These are phyloP conservation scores for Python bivittatus DNA, from an alignment of 2,113 vertebrate species.

Conservation along the genomic window DNA sequence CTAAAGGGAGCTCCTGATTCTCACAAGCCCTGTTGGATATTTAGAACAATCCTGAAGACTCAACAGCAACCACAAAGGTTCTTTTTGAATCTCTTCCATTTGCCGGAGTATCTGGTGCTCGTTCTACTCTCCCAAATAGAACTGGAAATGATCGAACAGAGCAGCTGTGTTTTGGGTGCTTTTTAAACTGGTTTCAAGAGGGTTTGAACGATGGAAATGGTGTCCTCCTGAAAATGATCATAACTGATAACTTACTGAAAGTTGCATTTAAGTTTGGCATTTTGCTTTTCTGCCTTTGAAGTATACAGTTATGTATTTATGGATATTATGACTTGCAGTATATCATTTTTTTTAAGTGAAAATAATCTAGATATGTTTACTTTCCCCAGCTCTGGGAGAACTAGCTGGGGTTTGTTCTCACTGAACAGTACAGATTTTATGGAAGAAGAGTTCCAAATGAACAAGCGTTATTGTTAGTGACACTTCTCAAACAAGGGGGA, in stretches of 20 bases:
- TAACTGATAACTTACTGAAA: not conserved
- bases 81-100: not conserved
- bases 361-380: not conserved
- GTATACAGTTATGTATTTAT: not conserved
- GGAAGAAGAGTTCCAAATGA: not conserved
- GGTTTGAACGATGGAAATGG: conserved; percentile 10
- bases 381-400: not conserved
- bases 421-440: not conserved
- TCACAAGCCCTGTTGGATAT: not conserved
- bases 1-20: not conserved
- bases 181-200: not conserved
- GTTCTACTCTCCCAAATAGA: not conserved
- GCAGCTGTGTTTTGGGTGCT: not conserved
- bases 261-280: conserved; percentile 19
- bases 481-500: not conserved
- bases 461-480: not conserved
- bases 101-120: not conserved
- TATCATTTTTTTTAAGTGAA: not conserved
- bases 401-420: not conserved
- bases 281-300: not conserved
- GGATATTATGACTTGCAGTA: not conserved
- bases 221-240: not conserved
- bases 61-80: not conserved
- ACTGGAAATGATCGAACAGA: not conserved
- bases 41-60: not conserved